These are phyloP conservation scores for Salarias fasciatus DNA, from an alignment of 2,797 vertebrate species.

Conservation along the genomic window DNA sequence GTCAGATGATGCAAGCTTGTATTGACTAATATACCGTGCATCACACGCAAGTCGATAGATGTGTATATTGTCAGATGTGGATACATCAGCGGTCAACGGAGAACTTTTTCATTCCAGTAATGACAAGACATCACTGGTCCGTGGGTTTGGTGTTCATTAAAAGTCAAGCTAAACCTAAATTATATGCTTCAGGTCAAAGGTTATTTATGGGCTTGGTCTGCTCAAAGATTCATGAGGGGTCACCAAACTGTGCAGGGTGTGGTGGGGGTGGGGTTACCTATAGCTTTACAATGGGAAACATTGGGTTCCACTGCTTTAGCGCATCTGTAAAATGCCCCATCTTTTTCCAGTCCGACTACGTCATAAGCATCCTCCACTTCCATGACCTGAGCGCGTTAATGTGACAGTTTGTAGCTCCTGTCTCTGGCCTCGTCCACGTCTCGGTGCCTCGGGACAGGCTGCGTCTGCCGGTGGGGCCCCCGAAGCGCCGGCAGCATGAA, in stretches of 20 bases:
- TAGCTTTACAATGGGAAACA: no score
- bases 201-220: no score
- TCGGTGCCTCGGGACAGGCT: constrained; percentile 42
- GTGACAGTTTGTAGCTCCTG: constrained; percentile 3
- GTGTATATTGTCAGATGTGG: constrained; percentile 46
- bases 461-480: constrained; percentile 27
- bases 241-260: no score
- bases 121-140: constrained; percentile 40
- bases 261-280: no score
- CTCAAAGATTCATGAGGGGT: no score
- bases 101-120: constrained; percentile 20
- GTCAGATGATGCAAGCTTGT: constrained; percentile 44
- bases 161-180: background rate
- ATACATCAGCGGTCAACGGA: constrained; percentile 50
- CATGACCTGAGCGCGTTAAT: constrained; percentile 15
- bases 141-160: constrained; percentile 42
- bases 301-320: no score
- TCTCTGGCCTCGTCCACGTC: constrained; percentile 33
- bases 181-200: no score
- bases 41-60: constrained; percentile 51
- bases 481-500: constrained; percentile 38
- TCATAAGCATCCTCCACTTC: constrained; percentile 17
- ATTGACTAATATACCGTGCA: constrained; percentile 56
- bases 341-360: no score
- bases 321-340: no score